Evolutionary conservation across 2,888 invertebrate species (phyloP), one percentile per base, ranked within the genome.

Genomic region (Xylota segnis): DNA sequence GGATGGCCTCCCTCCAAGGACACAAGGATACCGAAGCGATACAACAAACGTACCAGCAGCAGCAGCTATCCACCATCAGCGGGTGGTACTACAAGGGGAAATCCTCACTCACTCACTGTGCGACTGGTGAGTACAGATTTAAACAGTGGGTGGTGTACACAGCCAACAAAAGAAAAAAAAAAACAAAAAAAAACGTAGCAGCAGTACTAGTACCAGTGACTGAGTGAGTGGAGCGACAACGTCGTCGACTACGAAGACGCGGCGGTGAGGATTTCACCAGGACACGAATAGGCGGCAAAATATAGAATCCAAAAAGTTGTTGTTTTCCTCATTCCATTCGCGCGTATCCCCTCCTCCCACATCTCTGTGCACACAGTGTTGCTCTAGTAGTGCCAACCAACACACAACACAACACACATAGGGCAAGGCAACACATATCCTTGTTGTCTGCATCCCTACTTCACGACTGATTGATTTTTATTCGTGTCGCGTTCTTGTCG

Each of bases 401-500:
- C 61, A 70, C 54, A 78, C 68, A 78, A 63, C 61, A 79, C n/a
- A n/a, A n/a, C n/a, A 58, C 54, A 81, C 74, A 75, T 61, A 68
- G 58, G 65, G 56, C 68, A 58, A 66, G 37, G 29, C 23, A 61
- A n/a, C 61, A 77, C 66, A 72, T 72, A 76, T 86, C 76, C 66
- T 70, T 59, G 50, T 50, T 65, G 71, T 81, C 74, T 82, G 75
- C 59, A 76, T 76, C 40, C 66, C 76, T 66, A 78, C 82, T 66
- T 82, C 77, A 86, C 86, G 50, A 61, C 86, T 86, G 86, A 82
- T 86, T 86, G 86, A 86, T 86, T 86, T 86, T 86, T 72, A 82
- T 86, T 86, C 86, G 86, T 82, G 72, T 82, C 76, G 82, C 82
- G 86, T 86, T 77, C 72, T 82, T 66, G 82, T 82, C 76, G 86